These are phyloP conservation scores for Leucophenga varia DNA, from an alignment of 1,140 invertebrate genomes.

Conservation along the genomic window DNA sequence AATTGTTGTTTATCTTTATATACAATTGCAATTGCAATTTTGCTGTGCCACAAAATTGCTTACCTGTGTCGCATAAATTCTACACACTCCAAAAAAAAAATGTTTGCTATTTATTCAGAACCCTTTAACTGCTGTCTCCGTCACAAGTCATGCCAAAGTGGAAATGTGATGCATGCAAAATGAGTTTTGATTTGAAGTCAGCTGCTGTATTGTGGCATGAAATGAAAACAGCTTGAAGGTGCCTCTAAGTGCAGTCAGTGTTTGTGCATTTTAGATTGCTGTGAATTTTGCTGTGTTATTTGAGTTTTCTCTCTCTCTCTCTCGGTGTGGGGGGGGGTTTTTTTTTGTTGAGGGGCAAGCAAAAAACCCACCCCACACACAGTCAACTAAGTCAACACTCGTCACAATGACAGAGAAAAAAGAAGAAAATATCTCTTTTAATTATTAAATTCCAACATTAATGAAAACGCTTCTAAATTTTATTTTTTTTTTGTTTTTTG, in stretches of 20 bases:
- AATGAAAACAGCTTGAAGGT: no score
- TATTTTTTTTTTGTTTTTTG: constrained; percentile 2
- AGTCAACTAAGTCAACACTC: not conserved
- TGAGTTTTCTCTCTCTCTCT: constrained; percentile 11
- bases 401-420: not conserved
- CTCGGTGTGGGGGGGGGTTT: constrained; percentile 3
- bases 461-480: constrained; percentile 4
- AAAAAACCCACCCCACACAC: no score
- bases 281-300: constrained; percentile 25
- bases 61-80: no score
- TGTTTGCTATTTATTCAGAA: no score
- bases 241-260: constrained; percentile 14
- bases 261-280: constrained; percentile 48
- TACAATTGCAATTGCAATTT: constrained; percentile 52
- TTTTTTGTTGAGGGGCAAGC: not conserved
- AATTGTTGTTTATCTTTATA: constrained; percentile 53
- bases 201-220: constrained; percentile 1
- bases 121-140: constrained; percentile 13
- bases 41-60: constrained; percentile 30
- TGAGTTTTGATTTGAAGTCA: constrained; percentile 47
- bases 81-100: no score
- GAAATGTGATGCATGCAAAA: constrained; percentile 51
- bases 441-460: constrained; percentile 11
- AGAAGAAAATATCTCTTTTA: not conserved
- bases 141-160: constrained; percentile 30